Base-by-base conservation (phyloP, 2,888 invertebrate species). In the Brachynemurus nebulosus region DNA sequence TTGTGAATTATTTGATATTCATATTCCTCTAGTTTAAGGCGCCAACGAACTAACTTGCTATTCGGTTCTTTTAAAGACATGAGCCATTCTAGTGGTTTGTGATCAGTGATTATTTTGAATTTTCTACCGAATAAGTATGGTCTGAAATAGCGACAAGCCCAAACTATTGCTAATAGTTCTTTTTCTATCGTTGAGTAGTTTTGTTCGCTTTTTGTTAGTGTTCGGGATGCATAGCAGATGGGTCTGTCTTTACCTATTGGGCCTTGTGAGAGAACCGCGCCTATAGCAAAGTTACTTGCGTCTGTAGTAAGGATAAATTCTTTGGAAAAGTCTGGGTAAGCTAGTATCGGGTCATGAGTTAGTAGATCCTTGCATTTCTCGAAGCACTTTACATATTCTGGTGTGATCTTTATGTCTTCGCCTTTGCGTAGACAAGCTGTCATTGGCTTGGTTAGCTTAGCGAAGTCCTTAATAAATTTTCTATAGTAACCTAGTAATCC, bases 141-240 rank as follows among this genome's bases (percentile, higher is more conserved):
- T 23, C 60, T 17, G 47, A 61, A 64, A 46, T 60, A 52, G 50
- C 59, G 55, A 1, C 50, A 46, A 7, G 49, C 51, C 56, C 57
- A 62, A 4, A 63, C 51, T 6, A 65, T 59, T 1, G 59, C 57
- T 40, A 63, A 42, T 2, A 61, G 45, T 53, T 64, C 62, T 36
- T 53, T 54, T 51, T 65, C 61, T 1, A 52, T 62, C 1, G 59
- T 59, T 2, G 51, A 50, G 45, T 64, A 64, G 39, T 60, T 63
- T 5, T 20, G 25, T 54, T 62, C 59, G 1, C 55, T 51, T 46
- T 52, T 50, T 44, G 56, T 61, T 14, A 59, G 44, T 1, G 57
- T 57, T 46, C 60, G 40, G 18, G 53, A 53, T 3, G 58, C 57
- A 46, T 58, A 64, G 9, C 61, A 59, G 2, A 64, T 53, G 1